Evolutionary conservation across 2,113 vertebrate genomes (phyloP).

Genomic region (Alosa alosa): DNA sequence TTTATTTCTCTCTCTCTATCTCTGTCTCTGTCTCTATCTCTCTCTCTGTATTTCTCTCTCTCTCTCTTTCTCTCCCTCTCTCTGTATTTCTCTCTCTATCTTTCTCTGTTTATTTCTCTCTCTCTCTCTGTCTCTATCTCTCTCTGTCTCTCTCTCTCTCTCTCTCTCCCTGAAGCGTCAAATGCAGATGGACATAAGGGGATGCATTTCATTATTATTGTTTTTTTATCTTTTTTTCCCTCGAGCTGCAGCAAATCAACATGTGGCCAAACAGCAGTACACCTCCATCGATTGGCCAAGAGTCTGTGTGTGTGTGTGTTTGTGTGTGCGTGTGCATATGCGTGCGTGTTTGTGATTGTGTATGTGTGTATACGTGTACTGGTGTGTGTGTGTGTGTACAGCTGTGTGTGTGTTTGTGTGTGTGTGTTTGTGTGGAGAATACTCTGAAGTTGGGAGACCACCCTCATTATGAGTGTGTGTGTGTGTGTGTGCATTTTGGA

Average conservation of each 20-base stretch:
- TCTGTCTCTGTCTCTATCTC: background rate
- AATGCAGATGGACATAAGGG: background rate
- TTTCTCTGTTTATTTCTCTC: too few relatives aligned
- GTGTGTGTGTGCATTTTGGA: background rate
- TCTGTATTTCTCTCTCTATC: too few relatives aligned
- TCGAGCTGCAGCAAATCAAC: background rate
- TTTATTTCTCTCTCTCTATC: background rate
- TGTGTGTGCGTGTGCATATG: conserved; percentile 16
- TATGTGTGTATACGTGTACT: background rate
- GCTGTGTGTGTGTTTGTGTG: too few relatives aligned
- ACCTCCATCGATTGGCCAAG: background rate
- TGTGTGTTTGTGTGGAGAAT: too few relatives aligned
- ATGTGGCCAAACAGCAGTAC: background rate
- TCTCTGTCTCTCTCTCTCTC: conserved; percentile 4
- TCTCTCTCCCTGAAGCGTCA: background rate
- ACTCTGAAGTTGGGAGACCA: too few relatives aligned
- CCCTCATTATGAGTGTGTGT: background rate
- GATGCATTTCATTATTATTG: too few relatives aligned
- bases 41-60: background rate
- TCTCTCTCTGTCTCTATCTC: background rate
- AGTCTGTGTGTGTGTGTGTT: background rate
- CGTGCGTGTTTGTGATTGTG: background rate
- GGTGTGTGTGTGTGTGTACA: too few relatives aligned
- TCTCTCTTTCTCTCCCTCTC: background rate
- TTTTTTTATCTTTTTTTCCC: background rate